phyloP scores from a whole-genome alignment of 2,113 vertebrate genomes.

The Erinaceus europaeus region DNA sequence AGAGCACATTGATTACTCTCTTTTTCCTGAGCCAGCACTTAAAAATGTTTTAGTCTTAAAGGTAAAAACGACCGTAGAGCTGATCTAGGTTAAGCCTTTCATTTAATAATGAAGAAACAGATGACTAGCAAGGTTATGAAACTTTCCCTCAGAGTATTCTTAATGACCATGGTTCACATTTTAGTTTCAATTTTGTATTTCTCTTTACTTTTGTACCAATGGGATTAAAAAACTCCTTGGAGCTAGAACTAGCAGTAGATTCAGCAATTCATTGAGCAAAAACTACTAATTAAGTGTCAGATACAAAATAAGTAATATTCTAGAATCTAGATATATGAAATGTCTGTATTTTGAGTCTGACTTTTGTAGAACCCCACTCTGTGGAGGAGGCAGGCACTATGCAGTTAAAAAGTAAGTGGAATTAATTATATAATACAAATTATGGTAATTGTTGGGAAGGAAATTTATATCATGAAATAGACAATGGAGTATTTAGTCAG shows the following conservation, averaged over 20 bases:
- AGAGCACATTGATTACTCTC: not conserved
- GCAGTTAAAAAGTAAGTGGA: not conserved
- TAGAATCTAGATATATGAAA: not conserved
- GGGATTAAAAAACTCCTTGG: constrained; percentile 38
- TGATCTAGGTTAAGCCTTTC: constrained; percentile 46
- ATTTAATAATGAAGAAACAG: constrained; percentile 48
- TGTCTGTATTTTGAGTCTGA: not conserved
- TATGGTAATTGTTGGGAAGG: not conserved
- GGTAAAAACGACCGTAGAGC: constrained; percentile 11
- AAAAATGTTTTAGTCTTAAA: constrained; percentile 53
- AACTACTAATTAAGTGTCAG: constrained; percentile 38
- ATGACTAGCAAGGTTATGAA: constrained; percentile 23
- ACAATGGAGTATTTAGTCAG: not conserved
- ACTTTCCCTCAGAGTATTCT: constrained; percentile 42
- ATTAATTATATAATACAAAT: not conserved
- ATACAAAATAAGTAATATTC: not conserved
- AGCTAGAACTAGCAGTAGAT: constrained; percentile 14
- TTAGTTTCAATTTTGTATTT: constrained; percentile 50
- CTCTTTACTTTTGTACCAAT: constrained; percentile 46
- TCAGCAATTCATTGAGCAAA: constrained; percentile 51
- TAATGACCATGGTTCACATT: constrained; percentile 50
- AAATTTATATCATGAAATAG: not conserved
- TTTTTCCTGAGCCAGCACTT: constrained; percentile 53
- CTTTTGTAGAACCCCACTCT: not conserved
- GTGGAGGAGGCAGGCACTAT: not conserved